Base-by-base conservation (phyloP, 2,888 invertebrate genomes). In the Philopedon plagiatum region DNA sequence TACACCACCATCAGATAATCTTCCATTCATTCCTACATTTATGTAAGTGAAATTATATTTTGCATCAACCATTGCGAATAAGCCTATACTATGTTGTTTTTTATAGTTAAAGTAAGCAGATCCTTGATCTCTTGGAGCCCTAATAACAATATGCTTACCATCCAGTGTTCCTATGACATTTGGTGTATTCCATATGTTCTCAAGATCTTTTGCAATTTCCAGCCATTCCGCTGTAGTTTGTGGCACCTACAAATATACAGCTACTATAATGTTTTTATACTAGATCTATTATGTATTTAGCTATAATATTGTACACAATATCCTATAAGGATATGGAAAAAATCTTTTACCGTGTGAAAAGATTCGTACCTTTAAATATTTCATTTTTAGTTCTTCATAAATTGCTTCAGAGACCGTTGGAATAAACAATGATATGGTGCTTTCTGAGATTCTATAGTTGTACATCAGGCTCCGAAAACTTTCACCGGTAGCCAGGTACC, bases 81-180 rank as follows among this genome's bases (percentile, higher is more conserved):
- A 56, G 13, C 81, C 78, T 65, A 80, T 78, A 39, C 79, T 79
- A 57, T 78, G 74, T 39, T 41, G 44, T 2, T 72, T 71, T 71
- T 80, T 80, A 67, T 80, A 80, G 72, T 79, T 80, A 54, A 65
- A 80, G 68, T 76, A 80, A 13, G 63, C 26, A 32, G 76, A 80
- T 15, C 81, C 81, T 57, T 73, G 46, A 60, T 74, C 61, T 11
- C 13, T 15, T 5, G 46, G 62, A 11, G 46, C 49, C 18, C 32
- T 62, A 32, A 81, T 74, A 11, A 72, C 62, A 9, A 80, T 71
- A 68, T 81, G 80, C 69, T 80, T 79, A 5, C 80, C 77, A 74
- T 77, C 77, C 11, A 77, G 7, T 11, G 77, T 76, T 1, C 77
- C 76, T 18, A 80, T 9, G 41, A 77, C 75, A 68, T 80, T 68